Conservation (phyloP, 2,113 vertebrate genomes). For the Sinocyclocheilus rhinocerous region DNA sequence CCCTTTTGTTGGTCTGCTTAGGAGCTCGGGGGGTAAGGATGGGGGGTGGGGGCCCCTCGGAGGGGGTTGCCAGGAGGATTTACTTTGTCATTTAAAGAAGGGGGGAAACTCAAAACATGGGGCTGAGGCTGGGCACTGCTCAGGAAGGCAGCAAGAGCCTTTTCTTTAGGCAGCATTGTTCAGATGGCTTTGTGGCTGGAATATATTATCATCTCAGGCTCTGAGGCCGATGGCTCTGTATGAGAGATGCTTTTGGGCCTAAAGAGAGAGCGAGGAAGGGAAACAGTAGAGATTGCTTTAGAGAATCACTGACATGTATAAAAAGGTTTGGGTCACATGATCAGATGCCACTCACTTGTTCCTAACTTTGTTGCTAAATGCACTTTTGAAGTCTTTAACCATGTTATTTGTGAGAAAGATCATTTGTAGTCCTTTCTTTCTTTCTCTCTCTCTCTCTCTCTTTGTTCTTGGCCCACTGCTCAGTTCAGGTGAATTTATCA, state of each 20-base stretch:
- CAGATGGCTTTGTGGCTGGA: conserved; percentile 58
- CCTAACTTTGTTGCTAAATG: conserved; percentile 17
- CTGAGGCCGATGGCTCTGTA: background rate
- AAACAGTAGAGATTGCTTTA: conserved; percentile 25
- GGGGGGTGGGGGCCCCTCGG: conserved; percentile 42
- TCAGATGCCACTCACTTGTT: conserved; percentile 10
- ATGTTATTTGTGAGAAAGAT: conserved; percentile 12
- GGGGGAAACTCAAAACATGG: conserved; percentile 47
- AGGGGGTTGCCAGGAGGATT: conserved; percentile 56
- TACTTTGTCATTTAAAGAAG: conserved; percentile 64
- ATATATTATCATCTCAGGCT: conserved; percentile 58
- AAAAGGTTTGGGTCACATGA: conserved; percentile 41
- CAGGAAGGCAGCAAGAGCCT: conserved; percentile 50
- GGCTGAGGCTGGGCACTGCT: conserved; percentile 33
- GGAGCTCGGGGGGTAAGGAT: conserved; percentile 52
- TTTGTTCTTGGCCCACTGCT: conserved; percentile 9
- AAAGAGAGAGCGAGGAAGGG: background rate
- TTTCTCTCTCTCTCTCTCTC: background rate
- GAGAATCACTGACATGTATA: conserved; percentile 32
- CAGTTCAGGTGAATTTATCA: conserved; percentile 50
- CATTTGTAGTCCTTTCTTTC: conserved; percentile 6
- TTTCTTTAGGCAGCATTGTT: conserved; percentile 54
- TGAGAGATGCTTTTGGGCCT: conserved; percentile 44
- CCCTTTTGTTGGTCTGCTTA: conserved; percentile 60
- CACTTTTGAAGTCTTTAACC: conserved; percentile 30